Percentiles rank a stretch among this genome's conserved stretches.
Evolutionary conservation across 2,113 vertebrate genomes (phyloP).

Genomic region (Aleadryas rufinucha): DNA sequence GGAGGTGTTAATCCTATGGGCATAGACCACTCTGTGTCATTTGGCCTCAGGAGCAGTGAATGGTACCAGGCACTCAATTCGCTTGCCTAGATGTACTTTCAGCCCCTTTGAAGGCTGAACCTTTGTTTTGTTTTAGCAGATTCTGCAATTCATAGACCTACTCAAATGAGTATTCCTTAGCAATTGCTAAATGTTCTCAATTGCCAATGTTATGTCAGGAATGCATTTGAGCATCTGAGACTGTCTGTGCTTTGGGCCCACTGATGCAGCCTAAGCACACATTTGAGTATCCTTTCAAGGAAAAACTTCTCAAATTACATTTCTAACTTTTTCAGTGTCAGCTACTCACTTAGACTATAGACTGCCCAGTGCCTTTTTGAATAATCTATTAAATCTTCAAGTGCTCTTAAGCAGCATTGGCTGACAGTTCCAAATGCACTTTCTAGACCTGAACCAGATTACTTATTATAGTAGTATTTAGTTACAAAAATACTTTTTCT

Average conservation of each 20-base stretch:
- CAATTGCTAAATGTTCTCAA: not conserved
- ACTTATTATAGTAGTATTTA: not conserved
- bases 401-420: constrained; percentile 1
- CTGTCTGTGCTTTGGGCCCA: not conserved
- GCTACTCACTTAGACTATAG: not conserved
- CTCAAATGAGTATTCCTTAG: not conserved
- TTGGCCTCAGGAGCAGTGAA: not conserved
- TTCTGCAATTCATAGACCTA: not conserved
- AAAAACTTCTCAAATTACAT: constrained; percentile 4
- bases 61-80: not conserved
- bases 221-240: constrained; percentile 1
- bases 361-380: not conserved
- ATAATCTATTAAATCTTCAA: constrained; percentile 31
- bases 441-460: constrained; percentile 13
- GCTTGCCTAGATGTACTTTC: not conserved
- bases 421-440: constrained; percentile 8
- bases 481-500: not conserved
- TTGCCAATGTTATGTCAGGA: not conserved
- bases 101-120: not conserved
- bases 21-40: not conserved
- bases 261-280: not conserved
- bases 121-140: not conserved
- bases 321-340: constrained; percentile 12
- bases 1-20: not conserved
- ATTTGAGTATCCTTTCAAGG: not conserved